Evolutionary conservation across 2,113 vertebrate genomes (phyloP), one percentile per base, ranked within the genome.

Genomic region (Mesoclemmys tuberculata): DNA sequence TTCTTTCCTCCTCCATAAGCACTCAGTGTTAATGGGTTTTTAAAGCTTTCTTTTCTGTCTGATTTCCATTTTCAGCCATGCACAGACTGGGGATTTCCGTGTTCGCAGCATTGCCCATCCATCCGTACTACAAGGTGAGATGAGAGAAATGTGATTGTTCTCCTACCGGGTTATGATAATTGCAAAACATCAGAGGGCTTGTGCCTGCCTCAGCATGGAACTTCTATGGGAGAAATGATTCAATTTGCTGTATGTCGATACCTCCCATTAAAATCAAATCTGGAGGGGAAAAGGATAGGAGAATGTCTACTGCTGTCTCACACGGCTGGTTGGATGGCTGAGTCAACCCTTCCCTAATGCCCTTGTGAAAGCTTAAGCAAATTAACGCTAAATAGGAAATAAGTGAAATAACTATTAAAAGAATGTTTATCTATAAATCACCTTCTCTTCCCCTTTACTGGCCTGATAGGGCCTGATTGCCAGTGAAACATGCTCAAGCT

Each of bases 161-260:
- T 16, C 27, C 5, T 2, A 44, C 0, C 1, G 9, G 8, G 38
- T 46, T 87, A 55, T 8, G 1, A 2, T 80, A 74, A 79, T 85
- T 90, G 6, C 46, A 79, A 84, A 90, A 80, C 3, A 74, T 58
- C 49, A 82, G 54, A 89, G 44, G 80, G n/a, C 80, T 80, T 89
- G 49, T 74, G 29, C 5, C 10, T 74, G 38, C 7, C 14, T 71
- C 46, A 11, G 27, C n/a, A 9, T 35, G 21, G n/a, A 48, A 14
- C 24, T 54, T 91, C 49, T n/a, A 84, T 51, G 74, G 26, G 41
- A 5, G 2, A 13, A 24, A 75, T 5, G 2, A 31, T 74, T 91
- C 82, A 35, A n/a, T 79, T 84, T 68, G 44, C 78, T 84, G 58
- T 64, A 27, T 6, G 44, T 55, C n/a, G 77, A 12, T 61, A 13